A percentile compares a stretch with the other conserved stretches of the same genome.
Conservation (phyloP, 2,113 vertebrate species). For the Cephalopterus ornatus region DNA sequence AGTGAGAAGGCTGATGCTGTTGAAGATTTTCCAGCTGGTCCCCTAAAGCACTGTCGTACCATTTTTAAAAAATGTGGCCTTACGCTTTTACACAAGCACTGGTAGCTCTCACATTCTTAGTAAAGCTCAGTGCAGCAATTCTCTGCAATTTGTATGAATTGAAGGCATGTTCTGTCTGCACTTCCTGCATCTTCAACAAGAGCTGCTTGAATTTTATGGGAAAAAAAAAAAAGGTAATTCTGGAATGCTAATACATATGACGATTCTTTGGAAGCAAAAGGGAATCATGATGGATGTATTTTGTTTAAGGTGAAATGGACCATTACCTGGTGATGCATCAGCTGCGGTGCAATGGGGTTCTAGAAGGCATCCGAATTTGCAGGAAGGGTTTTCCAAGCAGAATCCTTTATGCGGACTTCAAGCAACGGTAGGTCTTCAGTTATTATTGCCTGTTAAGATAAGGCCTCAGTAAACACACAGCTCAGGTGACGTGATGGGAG, state of each 20-base stretch:
- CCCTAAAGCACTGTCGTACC: background rate
- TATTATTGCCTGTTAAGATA: background rate
- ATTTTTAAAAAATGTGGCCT: background rate
- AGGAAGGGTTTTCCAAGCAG: conserved; percentile 92
- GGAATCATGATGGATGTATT: background rate
- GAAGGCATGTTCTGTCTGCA: background rate
- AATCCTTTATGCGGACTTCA: conserved; percentile 87
- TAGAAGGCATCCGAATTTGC: conserved; percentile 89
- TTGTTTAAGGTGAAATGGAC: conserved; percentile 82
- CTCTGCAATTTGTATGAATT: background rate
- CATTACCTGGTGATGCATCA: conserved; percentile 89
- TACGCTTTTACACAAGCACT: background rate
- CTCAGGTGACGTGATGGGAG: background rate
- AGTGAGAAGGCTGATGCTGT: background rate
- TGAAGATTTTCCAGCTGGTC: background rate
- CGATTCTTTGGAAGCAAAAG: background rate
- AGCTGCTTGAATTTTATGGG: background rate
- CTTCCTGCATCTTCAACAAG: background rate
- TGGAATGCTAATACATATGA: background rate
- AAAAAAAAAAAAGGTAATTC: background rate
- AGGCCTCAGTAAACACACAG: background rate
- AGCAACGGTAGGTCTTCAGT: conserved; percentile 77
- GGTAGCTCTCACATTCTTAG: background rate
- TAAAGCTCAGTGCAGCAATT: background rate
- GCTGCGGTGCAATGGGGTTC: conserved; percentile 85